Base-by-base conservation (phyloP, 2,113 vertebrate species). In the Galeopterus variegatus region DNA sequence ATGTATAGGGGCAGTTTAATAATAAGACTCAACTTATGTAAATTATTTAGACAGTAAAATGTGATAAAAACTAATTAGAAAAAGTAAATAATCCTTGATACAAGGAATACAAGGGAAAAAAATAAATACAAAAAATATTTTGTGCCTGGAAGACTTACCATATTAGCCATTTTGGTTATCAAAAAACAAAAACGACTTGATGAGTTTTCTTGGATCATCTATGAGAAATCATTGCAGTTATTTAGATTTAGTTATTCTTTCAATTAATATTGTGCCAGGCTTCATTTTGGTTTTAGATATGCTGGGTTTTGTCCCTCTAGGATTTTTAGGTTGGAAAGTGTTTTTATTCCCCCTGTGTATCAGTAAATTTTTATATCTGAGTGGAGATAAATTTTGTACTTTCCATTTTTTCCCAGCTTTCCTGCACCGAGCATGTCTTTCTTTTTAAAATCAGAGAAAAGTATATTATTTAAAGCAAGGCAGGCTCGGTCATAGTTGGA, bases 161-260 rank as follows among this genome's bases (percentile, higher is more conserved):
- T 48, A 52, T 72, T 41, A 76, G 70, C 54, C 73, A 62, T 93
- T 90, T 94, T 62, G 54, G 86, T 60, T 13, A 70, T 81, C 36
- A 83, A 77, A 76, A 93, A 93, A 95, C 48, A 73, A 67, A 36
- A 36, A 94, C 56, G 45, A 31, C n/a, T 87, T n/a, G 14, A 17
- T 93, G 31, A 75, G 62, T 93, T 92, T 90, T 85, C 82, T 52
- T 50, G 21, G 41, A 17, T 93, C 36, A 80, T 50, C 33, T 75
- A 79, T 48, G 8, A 64, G 75, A 83, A 73, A 48, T n/a, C 36
- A 84, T 41, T 75, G 10, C 10, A 75, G 50, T 87, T 31, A 45
- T 81, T 91, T 93, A 23, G 9, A 21, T 41, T 58, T 58, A 48
- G 31, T 87, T 75, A 70, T 72, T 80, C 7, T 70, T 48, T 95